These are phyloP conservation scores for Pelagia noctiluca DNA, from an alignment of 30 jellyfish, hydroid and myxozoan species.

Conservation along the genomic window DNA sequence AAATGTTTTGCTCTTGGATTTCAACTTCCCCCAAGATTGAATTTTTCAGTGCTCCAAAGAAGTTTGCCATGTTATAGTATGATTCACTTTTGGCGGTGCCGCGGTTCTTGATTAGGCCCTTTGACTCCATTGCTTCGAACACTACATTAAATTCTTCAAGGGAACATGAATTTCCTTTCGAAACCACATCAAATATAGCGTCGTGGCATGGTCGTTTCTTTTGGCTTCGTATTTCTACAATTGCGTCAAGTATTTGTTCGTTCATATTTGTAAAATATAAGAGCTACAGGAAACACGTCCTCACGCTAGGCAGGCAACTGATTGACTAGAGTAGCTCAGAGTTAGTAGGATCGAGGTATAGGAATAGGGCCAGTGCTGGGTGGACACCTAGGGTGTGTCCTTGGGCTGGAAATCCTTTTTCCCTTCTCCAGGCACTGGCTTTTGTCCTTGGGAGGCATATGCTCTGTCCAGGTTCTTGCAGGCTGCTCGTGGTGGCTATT, in stretches of 20 bases:
- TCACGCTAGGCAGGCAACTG: constrained; percentile 5
- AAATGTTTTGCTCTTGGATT: constrained; percentile 17
- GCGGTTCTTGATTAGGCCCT: constrained; percentile 46
- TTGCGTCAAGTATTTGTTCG: constrained; percentile 40
- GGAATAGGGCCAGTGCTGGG: too few species aligned
- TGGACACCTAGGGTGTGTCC: too few species aligned
- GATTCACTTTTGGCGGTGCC: constrained; percentile 47
- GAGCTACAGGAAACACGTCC: constrained; percentile 10
- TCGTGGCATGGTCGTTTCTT: constrained; percentile 31
- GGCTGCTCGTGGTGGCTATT: too few species aligned
- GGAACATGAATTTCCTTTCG: constrained; percentile 17
- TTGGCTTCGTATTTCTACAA: constrained; percentile 40
- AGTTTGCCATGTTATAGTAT: constrained; percentile 23
- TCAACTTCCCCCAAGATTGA: constrained; percentile 22
- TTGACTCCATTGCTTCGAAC: constrained; percentile 30
- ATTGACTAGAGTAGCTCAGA: too few species aligned
- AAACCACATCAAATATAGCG: constrained; percentile 21
- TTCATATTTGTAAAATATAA: constrained; percentile 10
- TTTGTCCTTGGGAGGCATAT: too few species aligned
- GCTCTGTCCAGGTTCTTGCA: too few species aligned
- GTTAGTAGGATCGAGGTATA: too few species aligned
- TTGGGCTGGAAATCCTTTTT: too few species aligned
- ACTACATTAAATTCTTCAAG: constrained; percentile 17
- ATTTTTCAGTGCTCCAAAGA: constrained; percentile 15
- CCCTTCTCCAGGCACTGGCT: too few species aligned